Conservation (phyloP, 2,888 invertebrate species). For the Byasa hedistus region DNA sequence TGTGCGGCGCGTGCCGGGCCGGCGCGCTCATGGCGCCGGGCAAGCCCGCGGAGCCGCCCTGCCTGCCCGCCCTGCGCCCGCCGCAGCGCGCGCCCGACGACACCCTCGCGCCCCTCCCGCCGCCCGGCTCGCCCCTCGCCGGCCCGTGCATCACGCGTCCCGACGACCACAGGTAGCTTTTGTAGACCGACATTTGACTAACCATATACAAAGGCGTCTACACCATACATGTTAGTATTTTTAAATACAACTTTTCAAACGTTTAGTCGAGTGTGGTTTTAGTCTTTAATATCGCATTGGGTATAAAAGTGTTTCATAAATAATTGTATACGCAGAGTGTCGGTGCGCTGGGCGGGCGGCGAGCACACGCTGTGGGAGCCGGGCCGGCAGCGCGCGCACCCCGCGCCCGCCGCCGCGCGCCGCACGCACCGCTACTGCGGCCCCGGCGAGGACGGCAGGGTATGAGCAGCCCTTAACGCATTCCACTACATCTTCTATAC, state of each 20-base stretch:
- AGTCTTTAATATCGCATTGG: too few species aligned
- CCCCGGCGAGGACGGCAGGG: slow-evolving; percentile 58
- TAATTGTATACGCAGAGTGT: not conserved
- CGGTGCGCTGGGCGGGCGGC: slow-evolving; percentile 58
- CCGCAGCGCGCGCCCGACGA: slow-evolving; percentile 30
- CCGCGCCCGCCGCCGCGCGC: slow-evolving; percentile 24
- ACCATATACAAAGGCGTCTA: too few species aligned
- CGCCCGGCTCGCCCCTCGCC: slow-evolving; percentile 9
- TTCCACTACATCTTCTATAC: too few species aligned
- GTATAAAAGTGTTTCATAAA: too few species aligned
- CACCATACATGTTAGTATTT: too few species aligned
- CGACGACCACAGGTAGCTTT: not conserved
- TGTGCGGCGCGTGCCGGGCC: slow-evolving; percentile 51
- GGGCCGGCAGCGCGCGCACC: slow-evolving; percentile 38
- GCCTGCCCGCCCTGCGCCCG: slow-evolving; percentile 46
- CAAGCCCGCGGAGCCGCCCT: slow-evolving; percentile 40
- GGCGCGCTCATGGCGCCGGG: slow-evolving; percentile 48
- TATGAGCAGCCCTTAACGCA: slow-evolving; percentile 32
- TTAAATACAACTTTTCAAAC: too few species aligned
- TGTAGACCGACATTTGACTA: too few species aligned
- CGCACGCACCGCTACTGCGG: slow-evolving; percentile 43
- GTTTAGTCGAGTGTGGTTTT: too few species aligned
- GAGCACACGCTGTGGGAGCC: slow-evolving; percentile 54
- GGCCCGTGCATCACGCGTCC: slow-evolving; percentile 30
- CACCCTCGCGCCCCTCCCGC: slow-evolving; percentile 33